Percentiles rank a stretch among this genome's conserved stretches.
Evolutionary conservation across 2,113 vertebrate genomes (phyloP).

Genomic region (Pygoscelis antarcticus): DNA sequence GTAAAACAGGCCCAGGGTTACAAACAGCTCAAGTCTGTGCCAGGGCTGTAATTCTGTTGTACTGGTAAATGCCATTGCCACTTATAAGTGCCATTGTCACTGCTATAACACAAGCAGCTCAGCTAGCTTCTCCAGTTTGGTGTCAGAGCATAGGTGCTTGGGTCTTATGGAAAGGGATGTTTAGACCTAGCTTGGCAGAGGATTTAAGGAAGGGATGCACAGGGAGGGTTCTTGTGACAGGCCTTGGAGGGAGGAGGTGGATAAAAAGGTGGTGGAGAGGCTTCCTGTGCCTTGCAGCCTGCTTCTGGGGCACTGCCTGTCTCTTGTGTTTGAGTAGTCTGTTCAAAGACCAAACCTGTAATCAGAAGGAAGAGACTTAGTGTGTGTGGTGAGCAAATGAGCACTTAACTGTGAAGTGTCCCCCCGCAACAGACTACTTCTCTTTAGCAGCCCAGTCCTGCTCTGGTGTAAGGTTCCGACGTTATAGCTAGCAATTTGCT

Average conservation of each 20-base stretch:
- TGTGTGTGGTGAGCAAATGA: background rate
- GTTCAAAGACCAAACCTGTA: background rate
- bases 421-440: background rate
- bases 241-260: background rate
- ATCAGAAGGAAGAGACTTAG: background rate
- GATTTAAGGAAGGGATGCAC: background rate
- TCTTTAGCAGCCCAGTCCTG: background rate
- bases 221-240: background rate
- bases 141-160: background rate
- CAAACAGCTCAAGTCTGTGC: background rate
- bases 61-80: background rate
- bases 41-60: background rate
- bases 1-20: background rate
- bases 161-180: background rate
- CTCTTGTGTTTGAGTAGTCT: background rate
- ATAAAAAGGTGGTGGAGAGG: background rate
- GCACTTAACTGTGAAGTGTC: background rate
- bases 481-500: background rate
- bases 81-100: background rate
- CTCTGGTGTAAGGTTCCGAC: too few relatives aligned
- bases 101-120: background rate
- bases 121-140: background rate
- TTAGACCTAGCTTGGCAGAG: background rate
- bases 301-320: background rate
- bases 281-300: background rate